Evolutionary conservation across 2,797 vertebrate species (phyloP), one percentile per base, ranked within the genome.

Genomic region (Coregonus suidteri): DNA sequence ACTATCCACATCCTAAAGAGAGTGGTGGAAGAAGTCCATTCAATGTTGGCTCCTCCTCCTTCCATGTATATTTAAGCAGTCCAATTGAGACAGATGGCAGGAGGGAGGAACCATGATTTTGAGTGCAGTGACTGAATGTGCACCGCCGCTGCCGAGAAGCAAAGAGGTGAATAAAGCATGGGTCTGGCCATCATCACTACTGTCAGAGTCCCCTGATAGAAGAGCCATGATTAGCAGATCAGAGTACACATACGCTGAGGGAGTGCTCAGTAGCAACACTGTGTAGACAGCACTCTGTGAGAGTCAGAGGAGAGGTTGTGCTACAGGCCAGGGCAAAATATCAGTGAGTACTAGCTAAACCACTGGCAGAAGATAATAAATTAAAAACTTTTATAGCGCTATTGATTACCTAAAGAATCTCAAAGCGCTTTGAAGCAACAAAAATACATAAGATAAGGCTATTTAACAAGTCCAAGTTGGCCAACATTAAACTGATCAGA

Each of bases 201-300:
- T 83, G 74, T 71, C 76, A 83, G 53, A 31, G 71, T 74, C 68
- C 71, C 52, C 75, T 84, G 77, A 83, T 80, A 34, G 20, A 81
- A 80, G 78, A 75, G 75, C 56, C 68, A 69, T 76, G 52, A 83
- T 82, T 70, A 79, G 59, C n/a, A 52, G 25, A 83, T 73, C 65
- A n/a, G 25, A 66, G 35, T 31, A 47, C 9, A 68, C 13, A 72
- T 64, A 15, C 30, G 34, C 62, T 2, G 9, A 74, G 30, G 20
- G 70, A 76, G 16, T 3, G 2, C 11, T 37, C 30, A 18, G 13
- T 18, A 67, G 59, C 18, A n/a, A 52, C 14, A 72, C 6, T 18
- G 9, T 15, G 5, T 6, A 34, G 65, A 30, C 65, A 67, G 56
- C 7, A 20, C 18, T 47, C 9, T 47, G 41, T 6, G 66, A 54